These are phyloP conservation scores for Myiotriccus ornatus DNA, from an alignment of 2,797 vertebrate species.

Conservation along the genomic window DNA sequence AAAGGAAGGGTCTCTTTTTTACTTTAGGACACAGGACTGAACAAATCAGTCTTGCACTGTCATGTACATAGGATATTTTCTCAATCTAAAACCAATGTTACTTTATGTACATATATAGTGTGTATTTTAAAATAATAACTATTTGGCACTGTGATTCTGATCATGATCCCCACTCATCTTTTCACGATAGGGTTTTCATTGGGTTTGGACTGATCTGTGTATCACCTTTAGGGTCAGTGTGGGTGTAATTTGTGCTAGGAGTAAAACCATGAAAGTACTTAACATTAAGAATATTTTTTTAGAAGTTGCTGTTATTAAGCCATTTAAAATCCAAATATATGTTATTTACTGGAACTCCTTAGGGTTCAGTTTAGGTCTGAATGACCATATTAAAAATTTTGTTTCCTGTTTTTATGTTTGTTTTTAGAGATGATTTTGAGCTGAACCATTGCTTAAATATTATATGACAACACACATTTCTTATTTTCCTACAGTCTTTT, in stretches of 20 bases:
- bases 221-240: not conserved
- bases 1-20: not conserved
- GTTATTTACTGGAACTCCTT: not conserved
- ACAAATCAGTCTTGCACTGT: not conserved
- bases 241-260: not conserved
- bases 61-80: not conserved
- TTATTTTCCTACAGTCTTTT: not conserved
- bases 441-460: not conserved
- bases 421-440: not conserved
- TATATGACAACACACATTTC: not conserved
- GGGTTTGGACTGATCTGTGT: not conserved
- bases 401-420: not conserved
- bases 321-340: not conserved
- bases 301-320: not conserved
- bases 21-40: not conserved
- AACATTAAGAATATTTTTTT: not conserved
- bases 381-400: not conserved
- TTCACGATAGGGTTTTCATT: not conserved
- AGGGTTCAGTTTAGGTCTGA: not conserved
- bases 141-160: not conserved
- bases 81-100: not conserved
- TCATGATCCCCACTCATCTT: not conserved
- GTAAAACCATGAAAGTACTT: not conserved
- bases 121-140: not conserved
- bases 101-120: not conserved